phyloP scores from a whole-genome alignment of 2,888 invertebrate species.

The Tetropium fuscum region DNA sequence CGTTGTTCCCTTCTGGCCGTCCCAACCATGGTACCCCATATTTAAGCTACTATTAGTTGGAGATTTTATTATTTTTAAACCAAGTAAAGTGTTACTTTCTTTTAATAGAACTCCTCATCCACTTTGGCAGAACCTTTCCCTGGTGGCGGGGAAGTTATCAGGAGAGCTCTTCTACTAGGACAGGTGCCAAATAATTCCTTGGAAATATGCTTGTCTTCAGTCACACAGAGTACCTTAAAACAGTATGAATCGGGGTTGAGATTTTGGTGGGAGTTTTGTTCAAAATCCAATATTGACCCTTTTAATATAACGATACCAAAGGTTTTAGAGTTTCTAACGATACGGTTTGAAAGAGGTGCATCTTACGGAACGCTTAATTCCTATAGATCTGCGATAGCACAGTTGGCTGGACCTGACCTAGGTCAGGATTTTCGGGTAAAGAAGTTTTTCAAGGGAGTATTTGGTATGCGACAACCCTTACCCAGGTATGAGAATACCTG shows the following conservation, averaged over 20 bases:
- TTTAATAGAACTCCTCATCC: constrained; percentile 7
- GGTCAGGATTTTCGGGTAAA: too few relatives aligned
- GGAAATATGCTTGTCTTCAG: not conserved
- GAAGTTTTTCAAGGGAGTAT: too few relatives aligned
- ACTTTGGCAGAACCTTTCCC: constrained; percentile 6
- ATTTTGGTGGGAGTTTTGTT: constrained; percentile 7
- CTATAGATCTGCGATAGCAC: too few relatives aligned
- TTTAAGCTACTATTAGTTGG: constrained; percentile 2
- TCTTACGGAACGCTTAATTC: constrained; percentile 1
- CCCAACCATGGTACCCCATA: constrained; percentile 15
- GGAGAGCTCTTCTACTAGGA: not conserved
- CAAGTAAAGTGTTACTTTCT: constrained; percentile 9
- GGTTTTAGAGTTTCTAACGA: not conserved
- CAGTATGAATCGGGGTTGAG: constrained; percentile 3
- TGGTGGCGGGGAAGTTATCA: constrained; percentile 14
- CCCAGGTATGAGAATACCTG: too few relatives aligned
- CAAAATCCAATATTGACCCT: constrained; percentile 1
- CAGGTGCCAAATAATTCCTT: not conserved
- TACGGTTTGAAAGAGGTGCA: constrained; percentile 1
- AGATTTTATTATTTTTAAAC: constrained; percentile 4
- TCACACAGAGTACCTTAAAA: constrained; percentile 4
- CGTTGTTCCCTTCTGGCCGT: not conserved
- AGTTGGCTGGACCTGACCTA: too few relatives aligned
- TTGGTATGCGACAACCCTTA: too few relatives aligned
- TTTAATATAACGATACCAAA: not conserved